Conservation (phyloP, 2,797 vertebrate genomes). For the Pseudochirops cupreus region DNA sequence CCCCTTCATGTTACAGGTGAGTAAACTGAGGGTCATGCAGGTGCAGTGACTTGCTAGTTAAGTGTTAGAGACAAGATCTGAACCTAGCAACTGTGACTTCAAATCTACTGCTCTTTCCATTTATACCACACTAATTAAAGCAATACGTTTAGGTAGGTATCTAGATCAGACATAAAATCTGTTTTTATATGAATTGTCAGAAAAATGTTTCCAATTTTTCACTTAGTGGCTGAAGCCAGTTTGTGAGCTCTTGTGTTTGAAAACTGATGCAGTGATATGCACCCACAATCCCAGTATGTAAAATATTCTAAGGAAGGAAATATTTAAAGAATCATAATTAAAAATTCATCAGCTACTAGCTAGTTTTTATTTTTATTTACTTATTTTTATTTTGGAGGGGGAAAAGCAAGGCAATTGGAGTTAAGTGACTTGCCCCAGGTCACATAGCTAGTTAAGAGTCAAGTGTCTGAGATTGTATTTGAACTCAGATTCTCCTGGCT, state of each 20-base stretch:
- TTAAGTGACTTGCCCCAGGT: too few relatives aligned
- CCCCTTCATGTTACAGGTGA: not conserved
- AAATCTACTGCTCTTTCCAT: not conserved
- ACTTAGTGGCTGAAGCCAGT: not conserved
- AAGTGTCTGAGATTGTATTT: too few relatives aligned
- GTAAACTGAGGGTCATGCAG: not conserved
- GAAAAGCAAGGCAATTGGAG: too few relatives aligned
- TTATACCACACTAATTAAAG: not conserved
- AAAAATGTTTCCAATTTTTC: slow-evolving; percentile 47
- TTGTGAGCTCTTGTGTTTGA: slow-evolving; percentile 31
- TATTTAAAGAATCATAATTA: not conserved
- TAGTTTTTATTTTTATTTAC: not conserved
- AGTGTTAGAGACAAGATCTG: not conserved
- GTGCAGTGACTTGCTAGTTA: not conserved
- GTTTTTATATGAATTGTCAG: slow-evolving; percentile 39
- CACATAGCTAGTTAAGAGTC: too few relatives aligned
- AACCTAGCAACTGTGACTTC: not conserved
- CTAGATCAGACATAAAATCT: slow-evolving; percentile 10
- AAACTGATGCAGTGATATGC: slow-evolving; percentile 15
- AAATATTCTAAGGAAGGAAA: too few relatives aligned
- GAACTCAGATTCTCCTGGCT: too few relatives aligned
- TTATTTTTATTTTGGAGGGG: too few relatives aligned
- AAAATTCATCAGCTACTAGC: slow-evolving; percentile 24
- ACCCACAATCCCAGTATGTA: too few relatives aligned
- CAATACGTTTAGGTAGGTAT: slow-evolving; percentile 39